phyloP scores from a whole-genome alignment of 2,797 vertebrate genomes.

The Tympanoctomys barrerae region DNA sequence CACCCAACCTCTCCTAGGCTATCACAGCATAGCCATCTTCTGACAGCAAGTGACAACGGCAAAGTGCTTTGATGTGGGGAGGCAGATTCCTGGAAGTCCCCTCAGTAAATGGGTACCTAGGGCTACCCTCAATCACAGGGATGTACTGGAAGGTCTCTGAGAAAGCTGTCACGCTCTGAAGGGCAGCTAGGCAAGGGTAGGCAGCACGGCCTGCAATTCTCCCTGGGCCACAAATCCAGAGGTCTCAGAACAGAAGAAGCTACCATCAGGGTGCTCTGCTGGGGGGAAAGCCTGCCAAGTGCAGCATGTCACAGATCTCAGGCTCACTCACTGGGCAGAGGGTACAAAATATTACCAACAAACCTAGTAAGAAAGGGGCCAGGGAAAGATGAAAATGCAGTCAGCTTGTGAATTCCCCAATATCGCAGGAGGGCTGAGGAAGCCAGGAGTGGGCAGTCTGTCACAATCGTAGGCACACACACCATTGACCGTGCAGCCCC shows the following conservation, averaged over 20 bases:
- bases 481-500: background rate
- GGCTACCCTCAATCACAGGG: background rate
- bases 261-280: accelerated
- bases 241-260: accelerated
- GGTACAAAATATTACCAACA: background rate
- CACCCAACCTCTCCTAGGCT: accelerated
- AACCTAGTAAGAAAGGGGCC: accelerated
- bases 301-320: background rate
- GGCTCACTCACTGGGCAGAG: background rate
- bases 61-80: accelerated
- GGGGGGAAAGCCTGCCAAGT: background rate
- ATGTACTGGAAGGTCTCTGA: no score
- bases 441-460: accelerated
- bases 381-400: background rate
- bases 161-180: background rate
- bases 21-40: accelerated
- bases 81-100: accelerated
- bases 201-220: background rate
- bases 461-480: accelerated
- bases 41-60: accelerated
- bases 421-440: background rate
- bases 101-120: accelerated
- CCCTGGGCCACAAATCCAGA: background rate
- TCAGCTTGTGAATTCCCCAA: background rate
- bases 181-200: background rate